Evolutionary conservation across 35 echinoderm and acorn worm genomes (phyloP), one percentile per base, ranked within the genome.

Genomic region (Holothuria glaberrima): DNA sequence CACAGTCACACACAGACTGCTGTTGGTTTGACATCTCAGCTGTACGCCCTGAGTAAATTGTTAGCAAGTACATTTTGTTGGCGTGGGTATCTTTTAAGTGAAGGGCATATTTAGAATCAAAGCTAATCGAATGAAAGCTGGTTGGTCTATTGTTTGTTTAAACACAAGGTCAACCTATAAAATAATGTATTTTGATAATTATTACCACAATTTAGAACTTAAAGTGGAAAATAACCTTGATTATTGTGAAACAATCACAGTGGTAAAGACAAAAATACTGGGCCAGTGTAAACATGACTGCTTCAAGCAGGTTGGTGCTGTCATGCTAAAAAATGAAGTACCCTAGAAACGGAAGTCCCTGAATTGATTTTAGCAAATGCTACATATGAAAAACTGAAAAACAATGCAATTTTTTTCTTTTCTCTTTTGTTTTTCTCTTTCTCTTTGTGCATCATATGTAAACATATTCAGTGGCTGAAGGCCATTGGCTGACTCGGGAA

Each of bases 361-460:
- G 13, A 5, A 54, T 9, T 9, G 0, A 54, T 54, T 12, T 54
- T 54, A 54, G 50, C 50, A 54, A 54, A 54, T 54, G 50, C 50
- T 54, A 54, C 50, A 1, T 54, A 54, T 54, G 44, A 28, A 50
- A 78, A 78, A 50, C 41, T 54, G 44, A 28, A 50, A 78, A 78
- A 50, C 41, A 75, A 45, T 78, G 74, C 74, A 78, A 48, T 78
- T 78, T 48, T 76, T 78, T 75, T 78, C 33, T 61, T 84, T 60
- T 83, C 80, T 83, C 58, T 83, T 63, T 27, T 63, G 18, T 83
- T 83, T 83, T 60, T 83, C 56, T 83, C 80, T 83, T 56, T 84
- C 32, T 84, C 80, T 84, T 84, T 84, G 80, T 84, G 80, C 80
- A 84, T 84, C 58, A 84, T 84, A 36, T 84, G 30, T 84, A 31